A percentile compares a stretch with the other conserved stretches of the same genome.
Evolutionary conservation across 2,888 invertebrate species (phyloP).

Genomic region (Ametastegia equiseti): DNA sequence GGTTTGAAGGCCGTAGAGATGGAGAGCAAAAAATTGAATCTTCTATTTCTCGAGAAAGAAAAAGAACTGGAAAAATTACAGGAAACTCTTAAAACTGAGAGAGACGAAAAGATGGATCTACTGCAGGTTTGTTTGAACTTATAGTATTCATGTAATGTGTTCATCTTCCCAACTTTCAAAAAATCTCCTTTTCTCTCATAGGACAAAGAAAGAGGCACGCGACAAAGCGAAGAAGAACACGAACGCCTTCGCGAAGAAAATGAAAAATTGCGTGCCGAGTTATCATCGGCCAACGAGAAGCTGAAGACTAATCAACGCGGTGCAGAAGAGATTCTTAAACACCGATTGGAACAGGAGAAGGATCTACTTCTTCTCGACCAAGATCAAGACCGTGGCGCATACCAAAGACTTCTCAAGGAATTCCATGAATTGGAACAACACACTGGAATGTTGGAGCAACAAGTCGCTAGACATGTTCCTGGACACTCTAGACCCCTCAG

Average conservation of each 20-base stretch:
- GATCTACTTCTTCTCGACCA: constrained; percentile 84
- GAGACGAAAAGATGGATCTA: constrained; percentile 86
- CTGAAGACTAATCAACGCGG: constrained; percentile 79
- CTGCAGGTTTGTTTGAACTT: constrained; percentile 69
- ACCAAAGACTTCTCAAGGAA: constrained; percentile 89
- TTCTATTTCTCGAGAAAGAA: constrained; percentile 82
- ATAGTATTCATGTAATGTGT: too few species aligned
- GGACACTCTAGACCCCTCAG: constrained; percentile 82
- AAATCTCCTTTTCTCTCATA: constrained; percentile 67
- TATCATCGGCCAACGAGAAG: constrained; percentile 82
- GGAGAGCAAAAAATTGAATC: constrained; percentile 83
- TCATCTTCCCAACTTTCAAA: not conserved
- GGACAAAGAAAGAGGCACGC: constrained; percentile 80
- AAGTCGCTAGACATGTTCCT: constrained; percentile 72
- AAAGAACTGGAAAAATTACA: constrained; percentile 81
- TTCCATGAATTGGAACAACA: constrained; percentile 88
- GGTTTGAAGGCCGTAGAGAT: constrained; percentile 85
- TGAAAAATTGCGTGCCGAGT: constrained; percentile 81
- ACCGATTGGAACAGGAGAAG: constrained; percentile 84
- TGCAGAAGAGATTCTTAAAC: constrained; percentile 80
- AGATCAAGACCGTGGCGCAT: constrained; percentile 87
- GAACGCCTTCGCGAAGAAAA: constrained; percentile 82
- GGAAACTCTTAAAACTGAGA: constrained; percentile 82
- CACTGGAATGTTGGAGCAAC: constrained; percentile 83
- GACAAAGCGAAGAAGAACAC: constrained; percentile 79